These are phyloP conservation scores for Dorcus parallelipipedus DNA, from an alignment of 2,888 invertebrate species.

Conservation along the genomic window DNA sequence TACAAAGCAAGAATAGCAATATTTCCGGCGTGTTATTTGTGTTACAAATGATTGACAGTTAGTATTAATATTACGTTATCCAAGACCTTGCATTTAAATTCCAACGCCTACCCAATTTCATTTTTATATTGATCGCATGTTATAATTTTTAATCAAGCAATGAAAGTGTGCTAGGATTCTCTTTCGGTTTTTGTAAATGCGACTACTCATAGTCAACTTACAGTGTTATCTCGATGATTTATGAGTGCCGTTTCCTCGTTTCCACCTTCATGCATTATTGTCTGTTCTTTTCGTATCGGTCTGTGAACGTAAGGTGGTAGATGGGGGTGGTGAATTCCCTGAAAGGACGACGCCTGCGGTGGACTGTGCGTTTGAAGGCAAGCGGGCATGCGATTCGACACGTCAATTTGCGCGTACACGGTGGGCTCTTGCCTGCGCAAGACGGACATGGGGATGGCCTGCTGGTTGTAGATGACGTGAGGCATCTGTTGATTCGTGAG, in stretches of 20 bases:
- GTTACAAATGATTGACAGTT: no score
- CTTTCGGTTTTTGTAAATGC: no score
- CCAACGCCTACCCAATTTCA: no score
- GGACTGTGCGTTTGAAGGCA: conserved; percentile 35
- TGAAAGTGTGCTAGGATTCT: no score
- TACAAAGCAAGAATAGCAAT: no score
- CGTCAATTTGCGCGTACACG: conserved; percentile 56
- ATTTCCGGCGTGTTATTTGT: no score
- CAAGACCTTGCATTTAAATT: no score
- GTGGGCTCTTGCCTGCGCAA: conserved; percentile 51
- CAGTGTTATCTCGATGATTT: conserved; percentile 40
- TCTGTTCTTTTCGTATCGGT: conserved; percentile 39
- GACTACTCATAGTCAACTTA: conserved; percentile 29
- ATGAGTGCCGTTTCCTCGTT: conserved; percentile 46
- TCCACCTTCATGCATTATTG: conserved; percentile 36
- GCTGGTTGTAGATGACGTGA: conserved; percentile 48
- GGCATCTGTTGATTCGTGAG: conserved; percentile 45
- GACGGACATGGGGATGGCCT: conserved; percentile 47
- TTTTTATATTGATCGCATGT: no score
- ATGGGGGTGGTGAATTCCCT: conserved; percentile 45
- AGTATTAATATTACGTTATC: no score
- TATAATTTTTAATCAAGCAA: no score
- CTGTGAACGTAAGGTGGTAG: conserved; percentile 43
- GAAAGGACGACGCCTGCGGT: conserved; percentile 46
- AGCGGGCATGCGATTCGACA: conserved; percentile 40